Percentiles rank a stretch among this genome's conserved stretches.
phyloP scores from a whole-genome alignment of 2,888 invertebrate species.

The Thumatha senex region DNA sequence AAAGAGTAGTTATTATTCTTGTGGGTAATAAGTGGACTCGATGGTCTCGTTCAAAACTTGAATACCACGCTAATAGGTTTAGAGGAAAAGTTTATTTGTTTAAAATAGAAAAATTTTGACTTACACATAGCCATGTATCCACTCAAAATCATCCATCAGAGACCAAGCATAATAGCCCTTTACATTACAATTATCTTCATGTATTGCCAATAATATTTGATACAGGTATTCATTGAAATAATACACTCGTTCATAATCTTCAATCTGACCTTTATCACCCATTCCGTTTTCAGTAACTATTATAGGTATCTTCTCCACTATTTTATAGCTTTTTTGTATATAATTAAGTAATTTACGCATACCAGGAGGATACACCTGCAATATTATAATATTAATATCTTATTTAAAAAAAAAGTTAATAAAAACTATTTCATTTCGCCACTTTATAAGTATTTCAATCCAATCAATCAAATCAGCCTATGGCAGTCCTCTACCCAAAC shows the following conservation, averaged over 20 bases:
- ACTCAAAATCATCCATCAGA: constrained; percentile 84
- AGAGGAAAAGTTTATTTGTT: too few species aligned
- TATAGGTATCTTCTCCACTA: constrained; percentile 31
- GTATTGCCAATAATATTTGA: constrained; percentile 54
- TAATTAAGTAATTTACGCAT: constrained; percentile 85
- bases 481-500: too few species aligned
- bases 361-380: constrained; percentile 84
- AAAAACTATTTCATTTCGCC: too few species aligned
- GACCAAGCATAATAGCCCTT: constrained; percentile 81
- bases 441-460: too few species aligned
- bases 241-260: constrained; percentile 57
- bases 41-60: too few species aligned
- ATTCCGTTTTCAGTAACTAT: constrained; percentile 79
- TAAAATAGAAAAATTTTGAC: background rate
- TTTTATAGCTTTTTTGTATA: constrained; percentile 77
- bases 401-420: too few species aligned
- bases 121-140: constrained; percentile 58
- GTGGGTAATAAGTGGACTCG: too few species aligned
- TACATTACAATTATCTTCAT: constrained; percentile 57
- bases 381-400: background rate
- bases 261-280: constrained; percentile 53
- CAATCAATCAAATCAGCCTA: too few species aligned
- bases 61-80: too few species aligned
- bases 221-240: constrained; percentile 56
- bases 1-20: too few species aligned